Evolutionary conservation across 2,797 vertebrate species (phyloP).

Genomic region (Lutjanus campechanus): DNA sequence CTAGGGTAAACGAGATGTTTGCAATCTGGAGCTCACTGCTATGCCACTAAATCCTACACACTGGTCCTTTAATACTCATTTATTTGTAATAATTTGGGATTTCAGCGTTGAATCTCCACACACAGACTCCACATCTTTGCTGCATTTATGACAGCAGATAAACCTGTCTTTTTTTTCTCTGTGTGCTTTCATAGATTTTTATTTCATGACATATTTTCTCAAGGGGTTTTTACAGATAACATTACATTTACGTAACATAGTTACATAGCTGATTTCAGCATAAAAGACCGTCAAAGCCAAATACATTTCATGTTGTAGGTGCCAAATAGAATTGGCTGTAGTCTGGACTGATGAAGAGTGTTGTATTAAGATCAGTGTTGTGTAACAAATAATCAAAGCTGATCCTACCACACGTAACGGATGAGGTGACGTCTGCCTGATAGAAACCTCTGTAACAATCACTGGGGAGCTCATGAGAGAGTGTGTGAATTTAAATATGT

Average conservation of each 20-base stretch:
- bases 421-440: background rate
- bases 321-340: constrained; percentile 26
- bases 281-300: constrained; percentile 1
- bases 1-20: no score
- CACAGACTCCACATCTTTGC: background rate
- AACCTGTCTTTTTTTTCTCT: background rate
- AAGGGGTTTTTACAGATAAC: background rate
- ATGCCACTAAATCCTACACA: no score
- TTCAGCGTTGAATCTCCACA: background rate
- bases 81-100: background rate
- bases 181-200: background rate
- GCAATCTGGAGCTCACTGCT: no score
- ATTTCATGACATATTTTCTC: constrained; percentile 6
- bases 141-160: background rate
- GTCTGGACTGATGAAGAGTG: constrained; percentile 15
- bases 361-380: constrained; percentile 41
- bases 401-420: background rate
- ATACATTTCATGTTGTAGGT: constrained; percentile 11
- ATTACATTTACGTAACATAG: constrained; percentile 27
- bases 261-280: constrained; percentile 17
- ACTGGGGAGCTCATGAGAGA: background rate
- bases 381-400: constrained; percentile 37
- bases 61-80: background rate
- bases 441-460: constrained; percentile 11
- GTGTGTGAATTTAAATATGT: constrained; percentile 2